These are phyloP conservation scores for Mesitornis unicolor DNA, from an alignment of 2,113 vertebrate species.

Conservation along the genomic window DNA sequence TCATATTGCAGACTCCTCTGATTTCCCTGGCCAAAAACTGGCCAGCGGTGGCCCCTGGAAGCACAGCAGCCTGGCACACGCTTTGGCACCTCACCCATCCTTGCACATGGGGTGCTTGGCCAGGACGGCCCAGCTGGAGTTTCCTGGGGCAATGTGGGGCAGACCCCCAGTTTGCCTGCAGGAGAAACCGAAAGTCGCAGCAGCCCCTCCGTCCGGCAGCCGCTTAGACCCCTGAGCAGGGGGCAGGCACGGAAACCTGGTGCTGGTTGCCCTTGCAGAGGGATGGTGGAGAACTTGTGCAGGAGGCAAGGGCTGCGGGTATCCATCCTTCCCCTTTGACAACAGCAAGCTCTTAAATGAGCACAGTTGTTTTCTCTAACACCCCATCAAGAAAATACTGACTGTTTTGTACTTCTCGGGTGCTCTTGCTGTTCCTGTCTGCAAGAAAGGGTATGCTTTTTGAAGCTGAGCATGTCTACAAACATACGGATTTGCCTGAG, in stretches of 20 bases:
- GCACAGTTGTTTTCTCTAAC: not conserved
- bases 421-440: not conserved
- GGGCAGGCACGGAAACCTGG: not conserved
- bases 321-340: not conserved
- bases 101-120: not conserved
- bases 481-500: constrained; percentile 10
- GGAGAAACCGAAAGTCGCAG: not conserved
- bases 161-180: not conserved
- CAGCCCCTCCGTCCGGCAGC: not conserved
- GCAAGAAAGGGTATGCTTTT: not conserved
- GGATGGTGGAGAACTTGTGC: not conserved
- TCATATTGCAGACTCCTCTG: not conserved
- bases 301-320: not conserved
- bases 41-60: not conserved
- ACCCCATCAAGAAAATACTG: not conserved
- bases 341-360: not conserved
- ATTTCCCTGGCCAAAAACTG: not conserved
- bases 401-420: not conserved
- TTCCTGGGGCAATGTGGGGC: not conserved
- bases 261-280: not conserved
- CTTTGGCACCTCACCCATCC: not conserved
- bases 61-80: not conserved
- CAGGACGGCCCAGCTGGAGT: not conserved
- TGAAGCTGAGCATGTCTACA: not conserved
- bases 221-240: not conserved